Base-by-base conservation (phyloP, 2,113 vertebrate genomes). In the Mesocricetus auratus region DNA sequence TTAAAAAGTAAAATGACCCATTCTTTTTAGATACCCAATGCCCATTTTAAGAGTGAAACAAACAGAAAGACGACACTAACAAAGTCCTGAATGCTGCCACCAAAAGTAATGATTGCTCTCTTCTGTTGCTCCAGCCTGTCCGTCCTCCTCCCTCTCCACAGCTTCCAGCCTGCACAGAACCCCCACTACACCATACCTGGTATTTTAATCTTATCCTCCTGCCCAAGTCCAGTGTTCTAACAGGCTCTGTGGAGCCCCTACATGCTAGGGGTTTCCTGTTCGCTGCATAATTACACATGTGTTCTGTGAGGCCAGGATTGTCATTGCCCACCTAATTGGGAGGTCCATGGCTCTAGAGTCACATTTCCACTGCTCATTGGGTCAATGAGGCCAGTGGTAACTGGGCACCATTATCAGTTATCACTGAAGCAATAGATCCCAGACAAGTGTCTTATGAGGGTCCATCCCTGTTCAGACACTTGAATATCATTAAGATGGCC, bases 1-100 rank as follows among this genome's bases (percentile, higher is more conserved):
- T 1, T 85, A 31, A 45, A 42, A 62, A 62, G 17, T 62, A 42
- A 33, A 64, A 6, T 2, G 31, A 42, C 60, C 42, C 71, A 36
- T 86, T 86, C 45, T 92, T 95, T 95, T 60, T 56, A 71, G 13
- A 31, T 86, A 62, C n/a, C 42, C 73, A 68, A 81, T 50, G 31
- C 2, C 71, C 15, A 26, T 89, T 89, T 89, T 8, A 81, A 81
- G 69, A 88, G 64, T 36, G 39, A 90, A 92, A 42, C 39, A 77
- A 75, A 86, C 60, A 92, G 60, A 58, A 96, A 66, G 91, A 66
- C 33, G 62, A 36, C 62, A 86, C 2, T 31, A 56, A 53, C 77
- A 87, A 62, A 39, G 53, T 22, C n/a, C 69, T 39, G 64, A 95
- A 74, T 74, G 36, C 75, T 11, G 21, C 56, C 17, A 21, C 31